Base-by-base conservation (phyloP, 2,113 vertebrate genomes). In the Excalfactoria chinensis region DNA sequence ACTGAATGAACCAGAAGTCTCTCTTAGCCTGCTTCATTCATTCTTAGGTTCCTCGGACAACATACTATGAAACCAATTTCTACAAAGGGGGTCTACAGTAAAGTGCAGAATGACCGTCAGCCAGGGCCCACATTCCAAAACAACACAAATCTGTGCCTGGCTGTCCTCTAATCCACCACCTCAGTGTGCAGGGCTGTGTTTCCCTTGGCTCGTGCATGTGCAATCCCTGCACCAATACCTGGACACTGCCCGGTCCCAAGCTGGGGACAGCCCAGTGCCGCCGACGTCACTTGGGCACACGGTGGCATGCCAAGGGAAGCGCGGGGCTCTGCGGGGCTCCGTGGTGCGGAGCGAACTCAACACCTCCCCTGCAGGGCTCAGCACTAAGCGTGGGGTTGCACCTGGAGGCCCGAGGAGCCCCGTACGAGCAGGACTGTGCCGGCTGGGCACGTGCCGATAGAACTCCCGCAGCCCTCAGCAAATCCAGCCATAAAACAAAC, bases 251-350 rank as follows among this genome's bases (percentile, higher is more conserved):
- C 23, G 0, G 23, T 32, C 60, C 56, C 3, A 1, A 7, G 13
- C 34, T 13, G 34, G 30, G 7, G 11, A 43, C 3, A 1, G 11
- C 40, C 23, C 14, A 0, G 0, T 7, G 18, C 5, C 35, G 5
- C 19, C 7, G 60, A 35, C 34, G 46, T 32, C 48, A 22, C 60
- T 37, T 19, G 16, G 53, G 73, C 55, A 34, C 1, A 0, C 26
- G 78, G 60, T 46, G 13, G 7, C 18, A 19, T 18, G 53, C 40
- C 72, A 8, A 32, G 34, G 46, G 32, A 62, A 73, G 49, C 49
- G 49, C 49, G 48, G 48, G 48, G 48, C 22, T 49, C 48, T 25
- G 48, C 48, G 48, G 13, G 13, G 51, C 51, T 26, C 51, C 51
- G 5, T 9, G 51, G 51, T 16, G 51, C 15, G 51, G 26, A 17